phyloP scores from a whole-genome alignment of 1,140 invertebrate genomes.

The Drosophila seguyi region DNA sequence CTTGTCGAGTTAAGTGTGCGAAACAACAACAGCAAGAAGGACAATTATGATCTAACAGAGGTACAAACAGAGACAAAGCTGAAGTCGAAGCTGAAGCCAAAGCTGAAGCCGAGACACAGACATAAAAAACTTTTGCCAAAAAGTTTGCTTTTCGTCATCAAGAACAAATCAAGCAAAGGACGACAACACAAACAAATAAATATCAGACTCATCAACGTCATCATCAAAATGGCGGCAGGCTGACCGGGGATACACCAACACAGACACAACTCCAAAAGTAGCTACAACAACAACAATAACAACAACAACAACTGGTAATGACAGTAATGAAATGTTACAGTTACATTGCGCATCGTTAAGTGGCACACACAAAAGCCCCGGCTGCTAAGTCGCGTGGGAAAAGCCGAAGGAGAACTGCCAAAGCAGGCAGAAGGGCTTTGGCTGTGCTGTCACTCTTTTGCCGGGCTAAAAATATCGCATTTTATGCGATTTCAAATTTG shows the following conservation, averaged over 20 bases:
- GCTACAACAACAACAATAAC: conserved; percentile 7
- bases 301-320: conserved; percentile 44
- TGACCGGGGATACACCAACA: conserved; percentile 33
- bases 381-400: conserved; percentile 40
- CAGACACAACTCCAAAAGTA: not conserved
- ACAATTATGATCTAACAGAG: conserved; percentile 67
- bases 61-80: conserved; percentile 56
- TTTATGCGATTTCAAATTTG: not conserved
- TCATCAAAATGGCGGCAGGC: conserved; percentile 59
- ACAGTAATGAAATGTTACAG: conserved; percentile 73
- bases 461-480: not conserved
- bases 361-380: conserved; percentile 46
- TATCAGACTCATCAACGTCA: conserved; percentile 80
- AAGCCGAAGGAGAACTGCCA: conserved; percentile 8
- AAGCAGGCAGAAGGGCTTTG: not conserved
- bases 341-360: conserved; percentile 63
- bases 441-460: conserved; percentile 1
- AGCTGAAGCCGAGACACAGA: conserved; percentile 12
- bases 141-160: conserved; percentile 70
- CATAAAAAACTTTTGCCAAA: conserved; percentile 38
- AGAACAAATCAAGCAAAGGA: conserved; percentile 65
- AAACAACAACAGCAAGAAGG: conserved; percentile 12
- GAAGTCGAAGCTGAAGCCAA: not conserved
- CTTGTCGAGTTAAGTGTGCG: conserved; percentile 36
- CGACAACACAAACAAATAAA: conserved; percentile 68